A percentile compares a stretch with the other conserved stretches of the same genome.
These are phyloP conservation scores for Steromphala cineraria DNA, from an alignment of 2,888 invertebrate genomes.

Conservation along the genomic window DNA sequence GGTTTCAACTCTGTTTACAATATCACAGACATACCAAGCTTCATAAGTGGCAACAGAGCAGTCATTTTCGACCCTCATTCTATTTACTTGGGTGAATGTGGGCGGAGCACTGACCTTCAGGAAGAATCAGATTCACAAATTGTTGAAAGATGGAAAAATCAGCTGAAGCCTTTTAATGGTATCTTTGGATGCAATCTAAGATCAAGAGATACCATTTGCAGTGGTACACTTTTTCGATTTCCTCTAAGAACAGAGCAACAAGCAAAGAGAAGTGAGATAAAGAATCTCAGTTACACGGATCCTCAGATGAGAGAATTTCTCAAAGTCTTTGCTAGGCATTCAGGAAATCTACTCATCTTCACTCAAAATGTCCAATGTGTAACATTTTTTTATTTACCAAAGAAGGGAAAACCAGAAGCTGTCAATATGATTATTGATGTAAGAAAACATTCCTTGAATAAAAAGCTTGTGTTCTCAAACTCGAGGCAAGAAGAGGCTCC, in stretches of 20 bases:
- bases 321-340: conserved; percentile 53
- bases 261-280: conserved; percentile 65
- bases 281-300: conserved; percentile 52
- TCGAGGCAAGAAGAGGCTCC: not conserved
- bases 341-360: conserved; percentile 67
- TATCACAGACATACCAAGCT: conserved; percentile 71
- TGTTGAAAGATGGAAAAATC: conserved; percentile 59
- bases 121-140: conserved; percentile 7
- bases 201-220: conserved; percentile 33
- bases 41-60: conserved; percentile 63
- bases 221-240: conserved; percentile 70
- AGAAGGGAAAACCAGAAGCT: conserved; percentile 14
- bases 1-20: conserved; percentile 73
- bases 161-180: conserved; percentile 60
- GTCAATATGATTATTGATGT: conserved; percentile 10
- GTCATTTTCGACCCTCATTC: conserved; percentile 73
- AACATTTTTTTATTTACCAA: conserved; percentile 52
- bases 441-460: not conserved
- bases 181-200: conserved; percentile 52
- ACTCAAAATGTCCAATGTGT: conserved; percentile 67
- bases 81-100: conserved; percentile 54
- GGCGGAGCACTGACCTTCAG: conserved; percentile 45
- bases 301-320: conserved; percentile 59
- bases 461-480: not conserved
- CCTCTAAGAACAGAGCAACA: conserved; percentile 66